Conservation (phyloP, 2,113 vertebrate genomes). For the Tragelaphus buxtoni region DNA sequence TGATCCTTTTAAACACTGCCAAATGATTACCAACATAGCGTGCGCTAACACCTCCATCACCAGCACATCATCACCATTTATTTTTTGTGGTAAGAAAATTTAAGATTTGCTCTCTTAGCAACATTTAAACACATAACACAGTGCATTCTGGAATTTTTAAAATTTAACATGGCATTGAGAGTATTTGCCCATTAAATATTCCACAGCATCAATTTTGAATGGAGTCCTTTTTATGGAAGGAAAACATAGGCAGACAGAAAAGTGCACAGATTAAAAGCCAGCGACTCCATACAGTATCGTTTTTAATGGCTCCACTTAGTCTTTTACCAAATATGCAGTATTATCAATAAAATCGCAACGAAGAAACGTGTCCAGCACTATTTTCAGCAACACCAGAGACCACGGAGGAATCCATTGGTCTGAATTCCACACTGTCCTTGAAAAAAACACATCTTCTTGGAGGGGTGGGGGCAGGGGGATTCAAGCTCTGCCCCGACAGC, state of each 20-base stretch:
- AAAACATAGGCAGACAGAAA: not conserved
- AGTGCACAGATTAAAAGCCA: not conserved
- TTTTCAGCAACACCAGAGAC: not conserved
- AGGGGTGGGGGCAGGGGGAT: not conserved
- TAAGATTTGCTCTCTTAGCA: not conserved
- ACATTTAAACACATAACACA: not conserved
- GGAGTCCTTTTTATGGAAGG: not conserved
- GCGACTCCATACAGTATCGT: rapidly evolving
- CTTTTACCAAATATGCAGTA: not conserved
- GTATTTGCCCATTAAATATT: not conserved
- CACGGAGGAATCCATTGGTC: not conserved
- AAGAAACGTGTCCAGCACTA: not conserved
- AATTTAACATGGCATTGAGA: not conserved
- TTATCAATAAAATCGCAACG: not conserved
- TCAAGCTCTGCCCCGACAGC: not conserved
- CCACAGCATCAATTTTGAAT: not conserved
- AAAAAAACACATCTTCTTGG: not conserved
- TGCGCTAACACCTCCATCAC: not conserved
- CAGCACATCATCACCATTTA: not conserved
- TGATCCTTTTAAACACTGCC: not conserved
- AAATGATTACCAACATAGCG: not conserved
- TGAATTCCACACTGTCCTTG: not conserved
- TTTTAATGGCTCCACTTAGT: not conserved
- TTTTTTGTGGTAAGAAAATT: not conserved
- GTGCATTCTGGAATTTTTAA: not conserved